Conservation (phyloP, 2,113 vertebrate genomes). For the Spermophilus dauricus region DNA sequence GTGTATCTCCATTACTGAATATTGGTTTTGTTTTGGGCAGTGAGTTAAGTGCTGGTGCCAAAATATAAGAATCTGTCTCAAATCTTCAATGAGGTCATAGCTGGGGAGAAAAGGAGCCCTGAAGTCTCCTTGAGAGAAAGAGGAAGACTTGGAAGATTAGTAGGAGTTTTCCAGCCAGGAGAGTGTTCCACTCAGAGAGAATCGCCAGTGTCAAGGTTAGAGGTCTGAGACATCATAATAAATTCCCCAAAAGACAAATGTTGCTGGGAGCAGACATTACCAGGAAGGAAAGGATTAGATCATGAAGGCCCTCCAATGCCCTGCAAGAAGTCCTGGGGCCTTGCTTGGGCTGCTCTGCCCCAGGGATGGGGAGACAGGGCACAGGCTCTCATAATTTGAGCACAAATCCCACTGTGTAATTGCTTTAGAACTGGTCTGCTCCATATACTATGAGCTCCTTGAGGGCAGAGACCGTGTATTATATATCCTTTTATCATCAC, state of each 20-base stretch:
- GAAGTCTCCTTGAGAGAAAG: not conserved
- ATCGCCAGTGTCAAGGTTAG: not conserved
- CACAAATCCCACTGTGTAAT: not conserved
- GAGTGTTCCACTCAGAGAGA: not conserved
- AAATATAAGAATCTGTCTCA: not conserved
- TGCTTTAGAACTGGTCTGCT: not conserved
- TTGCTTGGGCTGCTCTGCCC: too few relatives aligned
- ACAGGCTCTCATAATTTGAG: too few relatives aligned
- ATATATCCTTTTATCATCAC: not conserved
- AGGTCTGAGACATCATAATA: not conserved
- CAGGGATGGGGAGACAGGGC: too few relatives aligned
- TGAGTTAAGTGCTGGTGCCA: not conserved
- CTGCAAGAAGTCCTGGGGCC: accelerated
- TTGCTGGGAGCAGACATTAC: not conserved
- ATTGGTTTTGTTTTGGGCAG: not conserved
- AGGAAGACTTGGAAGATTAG: not conserved
- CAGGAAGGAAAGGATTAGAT: not conserved
- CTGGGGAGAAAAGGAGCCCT: not conserved
- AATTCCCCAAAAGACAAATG: not conserved
- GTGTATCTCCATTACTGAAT: not conserved
- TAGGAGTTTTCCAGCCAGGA: not conserved
- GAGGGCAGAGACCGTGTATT: not conserved
- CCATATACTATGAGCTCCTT: not conserved
- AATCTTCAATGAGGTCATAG: not conserved
- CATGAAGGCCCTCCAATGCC: not conserved